Conservation (phyloP, 2,797 vertebrate species). For the Clarias fuscus region DNA sequence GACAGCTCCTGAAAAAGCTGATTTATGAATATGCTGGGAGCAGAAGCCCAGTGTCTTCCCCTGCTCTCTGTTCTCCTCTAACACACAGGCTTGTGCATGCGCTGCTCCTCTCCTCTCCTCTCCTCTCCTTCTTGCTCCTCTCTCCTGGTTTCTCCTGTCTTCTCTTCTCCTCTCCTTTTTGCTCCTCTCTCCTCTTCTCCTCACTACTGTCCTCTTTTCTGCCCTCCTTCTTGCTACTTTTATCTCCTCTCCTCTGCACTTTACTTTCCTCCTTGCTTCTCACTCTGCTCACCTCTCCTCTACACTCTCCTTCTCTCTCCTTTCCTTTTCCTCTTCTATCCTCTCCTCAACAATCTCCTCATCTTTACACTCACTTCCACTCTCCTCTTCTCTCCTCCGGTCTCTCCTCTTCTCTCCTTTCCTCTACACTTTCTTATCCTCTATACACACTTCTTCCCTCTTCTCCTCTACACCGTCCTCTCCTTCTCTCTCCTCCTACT, state of each 20-base stretch:
- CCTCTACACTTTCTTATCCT: conserved; percentile 39
- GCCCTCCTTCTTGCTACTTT: conserved; percentile 46
- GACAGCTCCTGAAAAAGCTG: conserved; percentile 99
- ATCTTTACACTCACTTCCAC: too few relatives aligned
- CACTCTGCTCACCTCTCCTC: conserved; percentile 46
- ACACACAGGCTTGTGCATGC: neutral
- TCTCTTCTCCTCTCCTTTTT: too few relatives aligned
- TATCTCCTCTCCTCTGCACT: too few relatives aligned
- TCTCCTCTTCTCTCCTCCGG: neutral
- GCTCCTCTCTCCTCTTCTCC: neutral
- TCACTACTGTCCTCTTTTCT: neutral
- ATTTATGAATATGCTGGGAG: conserved; percentile 98
- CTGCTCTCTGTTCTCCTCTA: conserved; percentile 55
- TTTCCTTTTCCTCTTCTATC: neutral
- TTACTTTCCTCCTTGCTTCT: neutral
- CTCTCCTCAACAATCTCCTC: neutral
- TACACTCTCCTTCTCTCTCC: neutral
- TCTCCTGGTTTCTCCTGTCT: neutral
- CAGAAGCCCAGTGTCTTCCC: conserved; percentile 77
- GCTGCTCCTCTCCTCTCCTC: neutral
- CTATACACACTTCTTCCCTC: neutral
- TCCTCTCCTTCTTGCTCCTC: conserved; percentile 14
- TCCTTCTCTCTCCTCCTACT: neutral
- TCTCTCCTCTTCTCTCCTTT: neutral
- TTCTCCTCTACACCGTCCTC: too few relatives aligned